phyloP scores from a whole-genome alignment of 2,113 vertebrate species.

The Centropus bengalensis region DNA sequence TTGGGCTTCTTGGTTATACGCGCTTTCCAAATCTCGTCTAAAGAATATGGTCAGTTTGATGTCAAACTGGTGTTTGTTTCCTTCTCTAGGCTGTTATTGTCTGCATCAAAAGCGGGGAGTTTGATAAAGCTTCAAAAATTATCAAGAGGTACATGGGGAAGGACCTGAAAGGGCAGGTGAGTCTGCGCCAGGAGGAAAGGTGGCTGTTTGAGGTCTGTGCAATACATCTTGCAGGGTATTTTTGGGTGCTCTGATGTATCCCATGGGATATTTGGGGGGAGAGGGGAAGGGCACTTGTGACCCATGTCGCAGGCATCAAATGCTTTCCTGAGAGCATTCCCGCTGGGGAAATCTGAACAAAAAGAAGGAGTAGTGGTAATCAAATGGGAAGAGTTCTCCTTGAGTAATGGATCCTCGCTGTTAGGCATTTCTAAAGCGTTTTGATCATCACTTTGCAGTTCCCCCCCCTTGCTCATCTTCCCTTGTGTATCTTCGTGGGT shows the following conservation, averaged over 20 bases:
- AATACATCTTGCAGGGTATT: rapidly evolving
- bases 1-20: rapidly evolving
- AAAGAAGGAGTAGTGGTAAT: too few species aligned
- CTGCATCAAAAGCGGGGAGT: constrained; percentile 83
- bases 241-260: too few species aligned
- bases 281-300: neutral
- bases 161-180: constrained; percentile 80
- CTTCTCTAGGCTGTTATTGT: constrained; percentile 81
- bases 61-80: neutral
- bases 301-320: rapidly evolving
- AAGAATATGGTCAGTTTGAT: rapidly evolving
- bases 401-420: neutral
- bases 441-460: rapidly evolving
- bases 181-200: neutral
- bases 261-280: neutral
- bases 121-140: constrained; percentile 83
- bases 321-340: neutral
- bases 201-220: neutral
- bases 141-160: constrained; percentile 80
- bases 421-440: rapidly evolving
- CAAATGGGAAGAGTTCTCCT: neutral
- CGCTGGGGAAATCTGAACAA: neutral
- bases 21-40: neutral
- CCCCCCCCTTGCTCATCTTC: rapidly evolving
- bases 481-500: rapidly evolving